Evolutionary conservation across 2,113 vertebrate species (phyloP), one percentile per base, ranked within the genome.

Genomic region (Oryzias celebensis): DNA sequence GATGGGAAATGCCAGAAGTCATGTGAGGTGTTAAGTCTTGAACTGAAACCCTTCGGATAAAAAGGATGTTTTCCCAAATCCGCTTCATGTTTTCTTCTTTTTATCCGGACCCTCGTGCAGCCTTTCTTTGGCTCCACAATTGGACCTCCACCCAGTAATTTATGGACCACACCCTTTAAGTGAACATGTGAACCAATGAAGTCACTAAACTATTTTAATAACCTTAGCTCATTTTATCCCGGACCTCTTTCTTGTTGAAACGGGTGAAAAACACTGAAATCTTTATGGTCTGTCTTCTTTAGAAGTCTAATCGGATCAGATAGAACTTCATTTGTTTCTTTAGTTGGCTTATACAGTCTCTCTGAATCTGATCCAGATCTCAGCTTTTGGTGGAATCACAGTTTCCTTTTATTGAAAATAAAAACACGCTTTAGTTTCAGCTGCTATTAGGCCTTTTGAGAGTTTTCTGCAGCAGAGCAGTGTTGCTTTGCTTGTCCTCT

Each of bases 401-500:
- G 36, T 36, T 36, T 36, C 36, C 36, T 36, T 36, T 36, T 36
- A 36, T 36, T 36, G 36, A 36, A 36, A 36, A 36, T 36, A 36
- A 36, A 36, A 36, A 2, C 10, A 12, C 12, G 36, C 36, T 36
- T 36, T 36, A 13, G 36, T 36, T 36, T 12, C 36, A 36, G 36
- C 36, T 36, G 36, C 36, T 36, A 2, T 36, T 12, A 10, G 36
- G 10, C 7, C 8, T 18, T n/a, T 47, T 16, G 45, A 47, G 45
- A n/a, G 36, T 36, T 36, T 47, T n/a, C 16, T 16, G 44, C 36
- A 43, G 0, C 16, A 13, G 31, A 0, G 0, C 20, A 24, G 28
- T 6, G 17, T 2, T 18, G 6, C 22, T 18, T 22, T 54, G 60
- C 36, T 48, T 15, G 54, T 74, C 69, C 69, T 75, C 62, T 36